Percentiles rank a stretch among this genome's conserved stretches.
Conservation (phyloP, 30 jellyfish, hydroid and myxozoan genomes). For the Aurelia coerulea region DNA sequence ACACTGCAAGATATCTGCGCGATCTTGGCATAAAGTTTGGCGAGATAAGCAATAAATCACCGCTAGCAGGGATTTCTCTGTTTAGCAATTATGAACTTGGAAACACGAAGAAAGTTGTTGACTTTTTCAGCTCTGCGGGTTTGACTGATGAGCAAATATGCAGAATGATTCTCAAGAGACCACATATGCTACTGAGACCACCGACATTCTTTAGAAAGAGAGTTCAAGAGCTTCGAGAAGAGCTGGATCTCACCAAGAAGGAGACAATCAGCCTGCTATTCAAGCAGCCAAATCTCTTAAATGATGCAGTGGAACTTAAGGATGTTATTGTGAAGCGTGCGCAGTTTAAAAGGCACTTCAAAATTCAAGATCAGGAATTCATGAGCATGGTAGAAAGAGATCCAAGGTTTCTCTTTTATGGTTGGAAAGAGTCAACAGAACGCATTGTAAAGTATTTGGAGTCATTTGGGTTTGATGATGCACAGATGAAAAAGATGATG, state of each 20-base stretch:
- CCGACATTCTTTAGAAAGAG: constrained; percentile 18
- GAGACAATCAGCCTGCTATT: constrained; percentile 37
- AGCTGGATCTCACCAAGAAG: constrained; percentile 53
- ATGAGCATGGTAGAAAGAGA: constrained; percentile 68
- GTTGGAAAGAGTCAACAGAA: constrained; percentile 49
- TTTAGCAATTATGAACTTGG: constrained; percentile 53
- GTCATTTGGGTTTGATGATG: constrained; percentile 7
- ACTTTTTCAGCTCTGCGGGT: constrained; percentile 51
- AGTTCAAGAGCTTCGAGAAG: constrained; percentile 53
- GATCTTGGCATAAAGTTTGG: constrained; percentile 66
- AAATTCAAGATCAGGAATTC: constrained; percentile 35
- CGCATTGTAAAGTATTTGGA: constrained; percentile 35
- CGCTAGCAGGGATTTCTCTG: constrained; percentile 43
- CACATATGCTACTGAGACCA: constrained; percentile 36
- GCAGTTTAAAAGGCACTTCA: constrained; percentile 42
- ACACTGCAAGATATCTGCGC: constrained; percentile 58
- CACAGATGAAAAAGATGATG: constrained; percentile 38
- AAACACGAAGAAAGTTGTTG: constrained; percentile 45
- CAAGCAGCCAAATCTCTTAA: constrained; percentile 54
- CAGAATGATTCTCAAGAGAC: constrained; percentile 48
- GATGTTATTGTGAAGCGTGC: constrained; percentile 30
- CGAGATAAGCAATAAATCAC: constrained; percentile 50
- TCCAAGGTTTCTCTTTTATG: constrained; percentile 47
- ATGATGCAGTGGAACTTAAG: constrained; percentile 44
- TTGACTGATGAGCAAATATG: constrained; percentile 43